A percentile compares a stretch with the other conserved stretches of the same genome.
Evolutionary conservation across 2,888 invertebrate genomes (phyloP).

Genomic region (Brenthis daphne): DNA sequence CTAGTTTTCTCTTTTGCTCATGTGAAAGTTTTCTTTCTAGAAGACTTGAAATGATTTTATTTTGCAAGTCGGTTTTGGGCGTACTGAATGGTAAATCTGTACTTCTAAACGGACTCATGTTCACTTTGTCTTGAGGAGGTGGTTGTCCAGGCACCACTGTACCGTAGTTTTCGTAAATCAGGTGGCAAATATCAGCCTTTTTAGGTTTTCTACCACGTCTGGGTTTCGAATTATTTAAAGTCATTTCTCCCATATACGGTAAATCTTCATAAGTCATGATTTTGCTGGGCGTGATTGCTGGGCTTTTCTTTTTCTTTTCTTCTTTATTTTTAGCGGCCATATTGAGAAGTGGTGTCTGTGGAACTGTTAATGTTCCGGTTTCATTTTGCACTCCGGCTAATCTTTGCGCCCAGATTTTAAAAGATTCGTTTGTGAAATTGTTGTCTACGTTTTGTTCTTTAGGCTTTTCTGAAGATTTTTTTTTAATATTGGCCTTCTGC

Average conservation of each 20-base stretch:
- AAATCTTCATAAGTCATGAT: constrained; percentile 90
- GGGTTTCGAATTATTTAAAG: constrained; percentile 93
- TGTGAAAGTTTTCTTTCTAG: constrained; percentile 87
- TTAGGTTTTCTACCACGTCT: constrained; percentile 94
- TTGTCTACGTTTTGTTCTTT: constrained; percentile 68
- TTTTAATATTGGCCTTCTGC: constrained; percentile 76
- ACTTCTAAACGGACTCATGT: constrained; percentile 54
- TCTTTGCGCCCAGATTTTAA: constrained; percentile 88
- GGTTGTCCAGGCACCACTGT: constrained; percentile 91
- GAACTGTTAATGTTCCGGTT: constrained; percentile 56
- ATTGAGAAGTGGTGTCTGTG: constrained; percentile 51
- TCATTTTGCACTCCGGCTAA: constrained; percentile 88
- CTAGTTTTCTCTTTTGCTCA: constrained; percentile 80
- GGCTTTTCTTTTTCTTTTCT: constrained; percentile 65
- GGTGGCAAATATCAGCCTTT: constrained; percentile 94
- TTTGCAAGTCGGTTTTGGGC: constrained; percentile 85
- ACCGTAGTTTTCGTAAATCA: constrained; percentile 95
- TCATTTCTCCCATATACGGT: constrained; percentile 96
- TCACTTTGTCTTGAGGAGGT: constrained; percentile 71
- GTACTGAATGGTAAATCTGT: constrained; percentile 51
- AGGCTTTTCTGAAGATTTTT: constrained; percentile 59
- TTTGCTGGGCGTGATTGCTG: constrained; percentile 70
- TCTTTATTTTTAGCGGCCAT: constrained; percentile 62
- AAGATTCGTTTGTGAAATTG: constrained; percentile 83
- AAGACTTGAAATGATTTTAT: constrained; percentile 86